These are phyloP conservation scores for Bufo bufo DNA, from an alignment of 2,113 vertebrate species.

Conservation along the genomic window DNA sequence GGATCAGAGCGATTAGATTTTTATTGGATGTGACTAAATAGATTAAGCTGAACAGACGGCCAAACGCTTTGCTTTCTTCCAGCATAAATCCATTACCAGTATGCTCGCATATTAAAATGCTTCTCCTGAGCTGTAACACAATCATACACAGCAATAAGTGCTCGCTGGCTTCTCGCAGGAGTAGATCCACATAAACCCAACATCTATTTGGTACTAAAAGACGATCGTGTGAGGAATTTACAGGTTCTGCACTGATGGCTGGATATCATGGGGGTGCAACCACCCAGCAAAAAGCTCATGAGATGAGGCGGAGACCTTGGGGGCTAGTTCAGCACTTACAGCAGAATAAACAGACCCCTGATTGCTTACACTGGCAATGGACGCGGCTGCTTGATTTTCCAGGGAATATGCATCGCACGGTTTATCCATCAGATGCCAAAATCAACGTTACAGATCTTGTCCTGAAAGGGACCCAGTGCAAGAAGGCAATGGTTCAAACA, in stretches of 20 bases:
- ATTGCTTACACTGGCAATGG: neutral
- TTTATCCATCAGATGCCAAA: slow-evolving; percentile 3
- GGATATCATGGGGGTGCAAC: neutral
- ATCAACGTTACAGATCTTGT: neutral
- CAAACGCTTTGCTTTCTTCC: slow-evolving; percentile 38
- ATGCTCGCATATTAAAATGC: slow-evolving; percentile 18
- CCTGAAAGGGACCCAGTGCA: too few relatives aligned
- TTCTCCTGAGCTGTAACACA: neutral
- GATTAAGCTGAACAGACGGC: slow-evolving; percentile 37
- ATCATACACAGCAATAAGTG: neutral
- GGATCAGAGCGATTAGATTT: slow-evolving; percentile 18
- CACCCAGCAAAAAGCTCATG: neutral
- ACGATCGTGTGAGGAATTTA: neutral
- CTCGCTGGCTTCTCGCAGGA: neutral
- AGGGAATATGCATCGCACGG: neutral
- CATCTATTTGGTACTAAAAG: neutral
- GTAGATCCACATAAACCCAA: neutral
- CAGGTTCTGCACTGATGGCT: neutral
- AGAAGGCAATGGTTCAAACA: too few relatives aligned
- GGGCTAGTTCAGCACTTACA: neutral
- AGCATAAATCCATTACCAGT: slow-evolving; percentile 31
- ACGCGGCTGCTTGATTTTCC: neutral
- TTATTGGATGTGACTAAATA: slow-evolving; percentile 50
- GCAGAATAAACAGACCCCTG: neutral
- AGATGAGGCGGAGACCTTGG: neutral